Percentiles rank a stretch among this genome's conserved stretches.
phyloP scores from a whole-genome alignment of 2,797 vertebrate genomes.

The Enteromius anoplus region DNA sequence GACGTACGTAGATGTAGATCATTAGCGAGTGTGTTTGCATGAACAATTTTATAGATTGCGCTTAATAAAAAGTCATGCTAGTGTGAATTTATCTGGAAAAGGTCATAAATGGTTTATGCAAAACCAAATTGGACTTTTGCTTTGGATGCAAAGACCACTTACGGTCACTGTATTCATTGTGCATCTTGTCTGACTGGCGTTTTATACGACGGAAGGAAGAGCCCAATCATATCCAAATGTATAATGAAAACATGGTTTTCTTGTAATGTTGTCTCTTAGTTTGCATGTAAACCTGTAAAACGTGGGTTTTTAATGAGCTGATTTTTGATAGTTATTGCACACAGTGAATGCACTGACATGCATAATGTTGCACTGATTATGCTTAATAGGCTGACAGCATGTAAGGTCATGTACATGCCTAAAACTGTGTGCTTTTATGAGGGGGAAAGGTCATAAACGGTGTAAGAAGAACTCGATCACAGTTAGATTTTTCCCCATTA shows the following conservation, averaged over 20 bases:
- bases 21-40: neutral
- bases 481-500: neutral
- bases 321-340: neutral
- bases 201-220: neutral
- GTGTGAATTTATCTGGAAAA: neutral
- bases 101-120: neutral
- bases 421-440: constrained; percentile 7
- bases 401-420: constrained; percentile 31
- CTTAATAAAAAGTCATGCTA: neutral
- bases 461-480: constrained; percentile 1
- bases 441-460: neutral
- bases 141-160: neutral
- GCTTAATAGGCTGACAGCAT: constrained; percentile 33
- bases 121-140: neutral
- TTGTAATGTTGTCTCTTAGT: neutral
- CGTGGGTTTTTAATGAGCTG: constrained; percentile 13
- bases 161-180: neutral
- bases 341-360: neutral
- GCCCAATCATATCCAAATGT: neutral
- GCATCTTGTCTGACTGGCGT: neutral
- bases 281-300: constrained; percentile 15
- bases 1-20: neutral
- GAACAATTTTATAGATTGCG: neutral
- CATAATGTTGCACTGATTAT: constrained; percentile 18
- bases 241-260: neutral